Percentiles rank a stretch among this genome's conserved stretches.
phyloP scores from a whole-genome alignment of 2,113 vertebrate species.

The Zosterops hypoxanthus region DNA sequence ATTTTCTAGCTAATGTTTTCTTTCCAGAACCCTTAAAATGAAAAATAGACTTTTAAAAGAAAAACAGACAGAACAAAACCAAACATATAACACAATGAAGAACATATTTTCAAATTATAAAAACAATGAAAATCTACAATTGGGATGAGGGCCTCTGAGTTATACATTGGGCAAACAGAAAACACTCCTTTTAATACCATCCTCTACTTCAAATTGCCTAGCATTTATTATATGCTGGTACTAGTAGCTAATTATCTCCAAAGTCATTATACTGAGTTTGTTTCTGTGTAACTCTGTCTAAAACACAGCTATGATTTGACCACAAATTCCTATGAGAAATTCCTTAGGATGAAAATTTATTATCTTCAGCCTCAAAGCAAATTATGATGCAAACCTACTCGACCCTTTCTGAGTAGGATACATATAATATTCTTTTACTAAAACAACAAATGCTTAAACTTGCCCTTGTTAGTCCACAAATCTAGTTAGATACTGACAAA shows the following conservation, averaged over 20 bases:
- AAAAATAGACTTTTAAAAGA: constrained; percentile 29
- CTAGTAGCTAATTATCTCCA: neutral
- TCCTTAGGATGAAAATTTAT: neutral
- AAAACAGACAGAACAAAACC: neutral
- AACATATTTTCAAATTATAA: neutral
- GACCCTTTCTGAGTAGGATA: neutral
- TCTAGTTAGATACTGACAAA: neutral
- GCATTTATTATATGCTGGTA: neutral
- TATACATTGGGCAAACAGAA: neutral
- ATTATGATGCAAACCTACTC: neutral
- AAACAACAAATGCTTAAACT: neutral
- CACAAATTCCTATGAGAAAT: neutral
- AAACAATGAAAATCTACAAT: neutral
- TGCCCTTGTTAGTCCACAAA: neutral
- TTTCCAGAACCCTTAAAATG: constrained; percentile 88
- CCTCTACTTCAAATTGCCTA: neutral
- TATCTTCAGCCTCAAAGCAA: neutral
- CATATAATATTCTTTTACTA: neutral
- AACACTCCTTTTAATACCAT: neutral
- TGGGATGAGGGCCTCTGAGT: neutral
- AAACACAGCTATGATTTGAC: neutral
- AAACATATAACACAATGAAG: neutral
- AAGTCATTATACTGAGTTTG: neutral
- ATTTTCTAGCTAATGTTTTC: constrained; percentile 83
- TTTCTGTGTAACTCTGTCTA: neutral